phyloP scores from a whole-genome alignment of 2,888 invertebrate genomes.

The Diplolepis rosae region DNA sequence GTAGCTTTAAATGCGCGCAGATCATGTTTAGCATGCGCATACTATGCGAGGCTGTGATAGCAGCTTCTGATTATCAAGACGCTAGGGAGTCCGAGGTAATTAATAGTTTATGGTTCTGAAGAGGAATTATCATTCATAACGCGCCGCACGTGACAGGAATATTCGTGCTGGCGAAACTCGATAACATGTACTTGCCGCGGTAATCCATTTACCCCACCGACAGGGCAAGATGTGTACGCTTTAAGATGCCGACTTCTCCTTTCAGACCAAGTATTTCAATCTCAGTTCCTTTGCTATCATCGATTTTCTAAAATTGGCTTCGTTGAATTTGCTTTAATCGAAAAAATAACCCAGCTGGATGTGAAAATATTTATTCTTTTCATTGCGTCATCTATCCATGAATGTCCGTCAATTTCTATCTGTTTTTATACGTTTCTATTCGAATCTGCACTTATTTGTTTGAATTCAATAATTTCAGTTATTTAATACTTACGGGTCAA shows the following conservation, averaged over 20 bases:
- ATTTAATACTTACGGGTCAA: too few species aligned
- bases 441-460: too few species aligned
- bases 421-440: too few species aligned
- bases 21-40: slow-evolving; percentile 46
- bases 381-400: too few species aligned
- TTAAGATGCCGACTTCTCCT: slow-evolving; percentile 37
- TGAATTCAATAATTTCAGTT: too few species aligned
- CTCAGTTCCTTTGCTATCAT: not conserved
- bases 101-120: slow-evolving; percentile 59
- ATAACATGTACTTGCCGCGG: slow-evolving; percentile 45
- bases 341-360: too few species aligned
- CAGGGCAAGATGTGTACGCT: slow-evolving; percentile 32
- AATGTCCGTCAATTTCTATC: too few species aligned
- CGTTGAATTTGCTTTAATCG: too few species aligned
- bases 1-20: slow-evolving; percentile 25
- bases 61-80: slow-evolving; percentile 56
- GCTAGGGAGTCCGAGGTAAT: slow-evolving; percentile 53
- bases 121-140: slow-evolving; percentile 61
- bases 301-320: too few species aligned
- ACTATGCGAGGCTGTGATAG: slow-evolving; percentile 40
- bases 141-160: slow-evolving; percentile 57
- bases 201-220: slow-evolving; percentile 37
- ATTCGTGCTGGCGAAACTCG: slow-evolving; percentile 46
- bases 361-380: too few species aligned
- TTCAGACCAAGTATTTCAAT: not conserved